Percentiles rank a stretch among this genome's conserved stretches.
These are phyloP conservation scores for Thunnus albacares DNA, from an alignment of 2,797 vertebrate species.

Conservation along the genomic window DNA sequence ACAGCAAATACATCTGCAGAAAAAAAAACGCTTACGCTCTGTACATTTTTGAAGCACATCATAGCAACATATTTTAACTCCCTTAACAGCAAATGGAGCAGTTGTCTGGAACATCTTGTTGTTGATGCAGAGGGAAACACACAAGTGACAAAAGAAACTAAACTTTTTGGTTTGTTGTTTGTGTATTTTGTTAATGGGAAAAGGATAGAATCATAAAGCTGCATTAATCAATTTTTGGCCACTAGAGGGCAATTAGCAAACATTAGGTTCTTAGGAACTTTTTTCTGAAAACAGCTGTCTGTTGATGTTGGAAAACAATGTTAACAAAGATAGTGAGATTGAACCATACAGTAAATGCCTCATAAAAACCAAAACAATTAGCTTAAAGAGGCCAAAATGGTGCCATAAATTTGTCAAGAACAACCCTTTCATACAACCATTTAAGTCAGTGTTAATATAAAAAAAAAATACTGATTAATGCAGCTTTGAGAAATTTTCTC, in stretches of 20 bases:
- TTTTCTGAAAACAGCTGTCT: too few relatives aligned
- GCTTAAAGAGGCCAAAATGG: not conserved
- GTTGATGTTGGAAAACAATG: too few relatives aligned
- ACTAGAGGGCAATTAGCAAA: not conserved
- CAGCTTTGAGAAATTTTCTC: conserved; percentile 21
- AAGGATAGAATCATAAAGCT: not conserved
- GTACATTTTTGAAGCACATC: conserved; percentile 21
- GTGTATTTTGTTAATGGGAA: too few relatives aligned
- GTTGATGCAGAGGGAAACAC: not conserved
- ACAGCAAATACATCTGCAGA: not conserved
- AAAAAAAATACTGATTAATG: not conserved
- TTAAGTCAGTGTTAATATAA: not conserved
- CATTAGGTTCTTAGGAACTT: too few relatives aligned
- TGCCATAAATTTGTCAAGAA: not conserved
- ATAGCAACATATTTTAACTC: not conserved
- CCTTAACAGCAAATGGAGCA: not conserved
- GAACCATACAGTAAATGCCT: not conserved
- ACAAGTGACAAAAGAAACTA: conserved; percentile 2
- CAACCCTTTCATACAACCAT: conserved; percentile 1
- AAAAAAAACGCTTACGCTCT: not conserved
- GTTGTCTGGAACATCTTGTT: not conserved
- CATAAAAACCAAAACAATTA: not conserved
- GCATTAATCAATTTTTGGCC: conserved; percentile 10
- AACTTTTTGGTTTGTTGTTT: too few relatives aligned
- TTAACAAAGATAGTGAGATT: not conserved